Evolutionary conservation across 2,888 invertebrate species (phyloP), one percentile per base, ranked within the genome.

Genomic region (Ormyrus thymus): DNA sequence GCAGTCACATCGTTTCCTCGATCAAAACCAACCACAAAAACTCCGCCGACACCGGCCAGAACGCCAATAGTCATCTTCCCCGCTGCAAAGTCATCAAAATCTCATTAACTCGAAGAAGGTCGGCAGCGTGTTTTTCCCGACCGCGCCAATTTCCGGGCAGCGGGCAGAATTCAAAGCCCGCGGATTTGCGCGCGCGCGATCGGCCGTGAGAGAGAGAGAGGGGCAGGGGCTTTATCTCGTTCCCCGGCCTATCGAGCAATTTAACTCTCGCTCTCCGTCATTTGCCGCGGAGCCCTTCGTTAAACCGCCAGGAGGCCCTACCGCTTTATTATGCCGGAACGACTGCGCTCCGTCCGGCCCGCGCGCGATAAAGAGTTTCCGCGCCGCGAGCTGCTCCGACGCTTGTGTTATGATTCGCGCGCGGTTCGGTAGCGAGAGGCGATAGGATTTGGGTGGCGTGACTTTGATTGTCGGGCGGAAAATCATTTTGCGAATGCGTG

Each of bases 51-150:
- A 51, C 9, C 2, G 8, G 10, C 13, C 9, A 45, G 55, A 10
- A 59, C 1, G 2, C 43, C 8, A 8, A 46, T 7, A 1, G 7
- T 46, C 45, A 2, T 5, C 43, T 8, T 62, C 46, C n/a, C 13
- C 50, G 29, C 11, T 43, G 0, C 2, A 53, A 55, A 53, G 45
- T 50, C 76, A 77, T 77, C 71, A 77, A 77, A 77, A 77, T 77
- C 76, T 77, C 71, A 71, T 71, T 65, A 77, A 3, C 45, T 1
- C 13, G 8, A 43, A 1, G 29, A 29, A 29, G 29, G 61, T 45
- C 11, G 11, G 29, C 7, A 9, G 55, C 59, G 64, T 48, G 66
- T 74, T 74, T 74, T 74, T 66, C 74, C 55, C 9, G 70, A 1
- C 68, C 46, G 2, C 76, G 70, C 68, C 68, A 58, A 75, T 75